Conservation (phyloP, 2,113 vertebrate genomes). For the Acanthochromis polyacanthus region DNA sequence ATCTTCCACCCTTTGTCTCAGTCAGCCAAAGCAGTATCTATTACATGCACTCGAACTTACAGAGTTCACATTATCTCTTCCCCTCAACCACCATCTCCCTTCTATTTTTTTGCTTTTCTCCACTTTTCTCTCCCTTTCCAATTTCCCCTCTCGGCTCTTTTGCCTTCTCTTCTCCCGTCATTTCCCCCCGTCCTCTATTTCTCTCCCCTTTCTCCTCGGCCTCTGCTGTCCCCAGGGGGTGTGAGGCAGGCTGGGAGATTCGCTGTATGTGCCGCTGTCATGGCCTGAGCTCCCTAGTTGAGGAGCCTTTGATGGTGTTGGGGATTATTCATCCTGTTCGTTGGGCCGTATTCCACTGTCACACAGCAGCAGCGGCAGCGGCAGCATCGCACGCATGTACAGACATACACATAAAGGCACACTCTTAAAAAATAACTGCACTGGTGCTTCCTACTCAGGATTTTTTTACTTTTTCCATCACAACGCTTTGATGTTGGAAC, state of each 20-base stretch:
- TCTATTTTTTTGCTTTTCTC: conserved; percentile 26
- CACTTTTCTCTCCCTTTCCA: conserved; percentile 60
- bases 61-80: conserved; percentile 49
- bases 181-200: conserved; percentile 56
- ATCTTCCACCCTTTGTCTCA: conserved; percentile 47
- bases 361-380: conserved; percentile 61
- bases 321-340: conserved; percentile 80
- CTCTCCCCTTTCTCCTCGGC: conserved; percentile 65
- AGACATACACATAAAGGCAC: conserved; percentile 54
- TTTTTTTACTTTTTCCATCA: conserved; percentile 36
- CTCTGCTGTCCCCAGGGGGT: conserved; percentile 73
- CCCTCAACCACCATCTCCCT: conserved; percentile 28
- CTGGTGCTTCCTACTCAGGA: conserved; percentile 46
- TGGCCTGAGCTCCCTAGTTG: conserved; percentile 73
- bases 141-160: conserved; percentile 56
- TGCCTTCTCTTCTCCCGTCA: conserved; percentile 62
- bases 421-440: conserved; percentile 50
- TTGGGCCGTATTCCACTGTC: conserved; percentile 65
- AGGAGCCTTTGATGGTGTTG: conserved; percentile 81
- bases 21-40: conserved; percentile 28
- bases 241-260: conserved; percentile 64
- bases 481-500: conserved; percentile 62
- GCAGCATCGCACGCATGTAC: conserved; percentile 46
- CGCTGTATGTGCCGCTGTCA: conserved; percentile 71
- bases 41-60: conserved; percentile 41